Conservation (phyloP, 2,113 vertebrate species). For the Danio rerio region GRCz12tu NC_133177.1:62244501-62245000, state of each 20-base stretch:
- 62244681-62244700: no score
- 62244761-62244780: background rate
- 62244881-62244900: conserved; percentile 35
- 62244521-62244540: no score
- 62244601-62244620: no score
- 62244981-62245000: conserved; percentile 44
- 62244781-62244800: conserved; percentile 31
- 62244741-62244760: background rate
- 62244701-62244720: no score
- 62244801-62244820: conserved; percentile 14
- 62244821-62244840: conserved; percentile 37
- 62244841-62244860: conserved; percentile 49
- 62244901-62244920: conserved; percentile 52
- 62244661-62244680: no score
- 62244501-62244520: no score
- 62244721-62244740: no score
- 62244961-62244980: conserved; percentile 56
- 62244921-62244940: conserved; percentile 33
- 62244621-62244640: no score
- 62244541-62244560: no score
- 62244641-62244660: no score
- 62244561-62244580: no score
- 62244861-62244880: conserved; percentile 49
- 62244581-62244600: no score
- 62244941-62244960: conserved; percentile 57